Conservation (phyloP, 2,113 vertebrate genomes). For the Thinocorus orbignyianus region DNA sequence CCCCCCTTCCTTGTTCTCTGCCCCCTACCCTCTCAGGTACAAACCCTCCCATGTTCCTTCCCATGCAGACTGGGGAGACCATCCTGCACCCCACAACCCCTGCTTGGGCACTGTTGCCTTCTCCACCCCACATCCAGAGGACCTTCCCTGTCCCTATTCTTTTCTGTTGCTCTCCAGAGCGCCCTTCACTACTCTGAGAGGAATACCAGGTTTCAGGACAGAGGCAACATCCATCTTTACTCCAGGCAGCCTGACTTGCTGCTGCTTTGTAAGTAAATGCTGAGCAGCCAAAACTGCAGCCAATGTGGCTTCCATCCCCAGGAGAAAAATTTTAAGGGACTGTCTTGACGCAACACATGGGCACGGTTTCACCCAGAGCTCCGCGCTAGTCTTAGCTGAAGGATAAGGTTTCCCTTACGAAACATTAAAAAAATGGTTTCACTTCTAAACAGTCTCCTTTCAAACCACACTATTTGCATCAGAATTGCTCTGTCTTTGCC, state of each 20-base stretch:
- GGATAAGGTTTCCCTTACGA: not conserved
- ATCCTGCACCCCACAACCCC: not conserved
- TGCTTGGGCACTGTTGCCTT: not conserved
- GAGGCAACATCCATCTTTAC: not conserved
- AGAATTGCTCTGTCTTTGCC: not conserved
- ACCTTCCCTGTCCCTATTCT: not conserved
- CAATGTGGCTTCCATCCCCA: rapidly evolving
- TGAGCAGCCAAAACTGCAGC: not conserved
- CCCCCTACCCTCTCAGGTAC: not conserved
- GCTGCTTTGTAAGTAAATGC: not conserved
- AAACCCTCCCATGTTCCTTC: not conserved
- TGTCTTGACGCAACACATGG: not conserved
- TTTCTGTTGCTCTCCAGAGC: not conserved
- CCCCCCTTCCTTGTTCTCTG: not conserved
- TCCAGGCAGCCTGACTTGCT: not conserved
- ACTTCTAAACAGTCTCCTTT: not conserved
- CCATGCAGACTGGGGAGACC: not conserved
- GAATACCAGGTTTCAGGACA: not conserved
- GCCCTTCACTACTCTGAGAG: not conserved
- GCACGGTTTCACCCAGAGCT: not conserved
- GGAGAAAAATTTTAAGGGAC: not conserved
- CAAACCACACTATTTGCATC: not conserved
- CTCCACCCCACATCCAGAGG: not conserved
- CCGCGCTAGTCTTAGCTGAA: not conserved
- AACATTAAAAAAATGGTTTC: not conserved